These are phyloP conservation scores for Hermodice carunculata DNA, from an alignment of 2,888 invertebrate species.

Conservation along the genomic window DNA sequence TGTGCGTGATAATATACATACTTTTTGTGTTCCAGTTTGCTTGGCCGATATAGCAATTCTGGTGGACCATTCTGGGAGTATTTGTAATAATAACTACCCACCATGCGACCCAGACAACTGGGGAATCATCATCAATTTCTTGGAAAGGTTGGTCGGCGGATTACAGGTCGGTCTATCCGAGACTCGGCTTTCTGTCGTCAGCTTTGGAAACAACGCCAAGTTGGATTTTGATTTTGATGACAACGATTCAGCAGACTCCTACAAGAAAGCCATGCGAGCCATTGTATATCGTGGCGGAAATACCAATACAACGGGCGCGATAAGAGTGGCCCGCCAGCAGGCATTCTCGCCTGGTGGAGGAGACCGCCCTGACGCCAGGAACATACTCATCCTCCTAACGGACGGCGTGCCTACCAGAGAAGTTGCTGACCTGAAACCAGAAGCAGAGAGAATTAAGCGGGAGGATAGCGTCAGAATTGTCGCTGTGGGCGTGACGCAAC, in stretches of 20 bases:
- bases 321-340: slow-evolving; percentile 6
- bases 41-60: too few species aligned
- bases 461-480: slow-evolving; percentile 11
- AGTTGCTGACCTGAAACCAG: slow-evolving; percentile 12
- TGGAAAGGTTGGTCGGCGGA: slow-evolving; percentile 4
- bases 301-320: slow-evolving; percentile 34
- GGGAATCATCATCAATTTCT: slow-evolving; percentile 20
- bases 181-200: slow-evolving; percentile 15
- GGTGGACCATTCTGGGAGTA: too few species aligned
- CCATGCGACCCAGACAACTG: slow-evolving; percentile 23
- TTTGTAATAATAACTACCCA: too few species aligned
- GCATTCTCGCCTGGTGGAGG: slow-evolving; percentile 18
- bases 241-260: not conserved
- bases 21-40: too few species aligned
- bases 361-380: slow-evolving; percentile 20
- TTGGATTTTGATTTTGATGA: slow-evolving; percentile 3
- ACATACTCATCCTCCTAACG: slow-evolving; percentile 33
- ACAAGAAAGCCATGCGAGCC: slow-evolving; percentile 3
- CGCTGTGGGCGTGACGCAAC: slow-evolving; percentile 29
- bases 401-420: slow-evolving; percentile 32
- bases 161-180: slow-evolving; percentile 4
- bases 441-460: slow-evolving; percentile 15
- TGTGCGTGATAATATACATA: too few species aligned
- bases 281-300: slow-evolving; percentile 29
- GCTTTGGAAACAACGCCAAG: slow-evolving; percentile 13